Percentiles rank a stretch among this genome's conserved stretches.
Evolutionary conservation across 2,797 vertebrate genomes (phyloP).

Genomic region (Poeciliopsis presidionis): DNA sequence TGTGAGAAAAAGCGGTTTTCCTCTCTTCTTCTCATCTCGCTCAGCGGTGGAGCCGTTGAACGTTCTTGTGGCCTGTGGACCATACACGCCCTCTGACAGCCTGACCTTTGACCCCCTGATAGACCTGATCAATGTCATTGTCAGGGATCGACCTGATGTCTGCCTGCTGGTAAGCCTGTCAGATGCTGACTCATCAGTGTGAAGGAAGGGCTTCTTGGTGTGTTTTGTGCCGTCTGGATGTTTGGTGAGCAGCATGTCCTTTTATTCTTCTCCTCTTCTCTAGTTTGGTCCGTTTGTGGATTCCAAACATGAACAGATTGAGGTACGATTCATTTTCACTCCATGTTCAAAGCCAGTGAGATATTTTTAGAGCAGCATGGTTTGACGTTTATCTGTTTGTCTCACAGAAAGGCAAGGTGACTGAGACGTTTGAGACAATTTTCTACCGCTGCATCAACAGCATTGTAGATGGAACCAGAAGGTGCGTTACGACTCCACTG

Average conservation of each 20-base stretch:
- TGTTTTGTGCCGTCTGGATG: neutral
- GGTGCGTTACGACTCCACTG: slow-evolving; percentile 65
- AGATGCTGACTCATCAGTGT: neutral
- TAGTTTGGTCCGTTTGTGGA: slow-evolving; percentile 95
- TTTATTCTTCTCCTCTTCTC: slow-evolving; percentile 16
- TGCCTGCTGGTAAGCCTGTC: slow-evolving; percentile 86
- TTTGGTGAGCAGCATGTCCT: neutral
- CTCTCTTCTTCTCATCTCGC: neutral
- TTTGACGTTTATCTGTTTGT: slow-evolving; percentile 4
- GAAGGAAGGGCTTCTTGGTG: neutral
- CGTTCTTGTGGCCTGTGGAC: slow-evolving; percentile 90
- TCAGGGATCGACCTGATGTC: slow-evolving; percentile 86
- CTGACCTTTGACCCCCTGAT: slow-evolving; percentile 89
- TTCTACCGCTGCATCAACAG: slow-evolving; percentile 87
- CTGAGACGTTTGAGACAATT: slow-evolving; percentile 82
- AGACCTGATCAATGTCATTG: slow-evolving; percentile 86
- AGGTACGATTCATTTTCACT: slow-evolving; percentile 76
- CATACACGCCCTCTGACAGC: slow-evolving; percentile 90
- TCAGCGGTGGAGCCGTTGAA: slow-evolving; percentile 74
- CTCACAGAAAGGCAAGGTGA: slow-evolving; percentile 84
- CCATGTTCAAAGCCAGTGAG: neutral
- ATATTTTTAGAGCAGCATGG: neutral
- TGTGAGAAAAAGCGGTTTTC: neutral
- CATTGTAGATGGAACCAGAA: slow-evolving; percentile 88
- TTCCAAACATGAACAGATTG: slow-evolving; percentile 92